Evolutionary conservation across 2,797 vertebrate species (phyloP).

Genomic region (Chaunax sp.): DNA sequence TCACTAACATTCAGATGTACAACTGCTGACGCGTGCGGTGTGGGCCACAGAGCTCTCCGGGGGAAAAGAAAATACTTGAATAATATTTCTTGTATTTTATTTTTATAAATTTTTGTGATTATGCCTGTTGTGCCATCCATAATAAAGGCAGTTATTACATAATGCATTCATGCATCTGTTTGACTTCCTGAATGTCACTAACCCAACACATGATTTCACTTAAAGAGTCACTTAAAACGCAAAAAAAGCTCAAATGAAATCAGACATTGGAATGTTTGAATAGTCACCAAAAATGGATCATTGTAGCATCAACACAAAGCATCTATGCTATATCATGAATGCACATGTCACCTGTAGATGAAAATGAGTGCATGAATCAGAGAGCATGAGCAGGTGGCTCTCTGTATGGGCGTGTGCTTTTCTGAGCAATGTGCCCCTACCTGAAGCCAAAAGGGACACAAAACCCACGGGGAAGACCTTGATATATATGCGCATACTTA

Average conservation of each 20-base stretch:
- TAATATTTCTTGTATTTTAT: no score
- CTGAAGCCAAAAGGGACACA: neutral
- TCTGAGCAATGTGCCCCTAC: neutral
- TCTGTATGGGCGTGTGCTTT: neutral
- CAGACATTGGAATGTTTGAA: no score
- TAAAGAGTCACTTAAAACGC: no score
- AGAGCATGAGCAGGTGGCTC: no score
- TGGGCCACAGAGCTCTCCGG: neutral
- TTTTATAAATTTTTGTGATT: constrained; percentile 6
- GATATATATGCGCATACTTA: no score
- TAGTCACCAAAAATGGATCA: no score
- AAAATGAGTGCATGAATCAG: neutral
- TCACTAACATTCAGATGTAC: no score
- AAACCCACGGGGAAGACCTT: neutral
- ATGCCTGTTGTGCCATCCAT: constrained; percentile 26
- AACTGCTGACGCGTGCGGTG: neutral
- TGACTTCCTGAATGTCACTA: rapidly evolving
- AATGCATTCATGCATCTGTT: neutral
- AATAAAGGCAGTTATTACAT: constrained; percentile 34
- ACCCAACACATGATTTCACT: neutral
- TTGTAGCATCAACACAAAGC: no score
- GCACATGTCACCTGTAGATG: neutral
- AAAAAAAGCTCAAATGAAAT: no score
- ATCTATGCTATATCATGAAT: neutral
- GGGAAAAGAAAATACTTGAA: no score